Evolutionary conservation across 2,113 vertebrate genomes (phyloP), one percentile per base, ranked within the genome.

Genomic region (Lasiurus borealis): DNA sequence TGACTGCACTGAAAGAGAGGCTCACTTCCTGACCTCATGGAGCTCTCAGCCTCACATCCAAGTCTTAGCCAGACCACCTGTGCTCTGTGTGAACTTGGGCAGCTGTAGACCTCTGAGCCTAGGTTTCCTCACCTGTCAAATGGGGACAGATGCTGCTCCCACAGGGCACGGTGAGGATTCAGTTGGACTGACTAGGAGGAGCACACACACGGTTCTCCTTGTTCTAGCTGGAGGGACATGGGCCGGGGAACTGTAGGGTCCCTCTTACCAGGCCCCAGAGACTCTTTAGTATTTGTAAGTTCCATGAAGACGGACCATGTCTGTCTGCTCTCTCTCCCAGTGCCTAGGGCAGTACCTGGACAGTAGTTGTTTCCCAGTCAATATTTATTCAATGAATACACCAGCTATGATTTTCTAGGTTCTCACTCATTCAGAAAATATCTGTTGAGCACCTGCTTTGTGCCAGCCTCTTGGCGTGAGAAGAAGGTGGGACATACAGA

Each of bases 1-100:
- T 50, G 11, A 21, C 52, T 73, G 25, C 9, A 9, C 13, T 6
- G 19, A 77, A 9, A 46, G 52, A 59, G 2, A 54, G 66, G 34
- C 29, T 31, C 0, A 1, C 36, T n/a, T 23, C 25, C 72, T 68
- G 62, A 21, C 3, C 15, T 9, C 0, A 0, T 6, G 21, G 8
- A 83, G 40, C 31, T 44, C 14, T 18, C 16, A 40, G 71, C 76
- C 59, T 80, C 23, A 16, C 16, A 34, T 40, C 6, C 8, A 54
- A 40, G 29, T 62, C 54, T 25, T 19, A 36, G 50, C 71, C 5
- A 1, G 5, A 8, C 15, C n/a, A 5, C 9, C 27, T 8, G 34
- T 16, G 31, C 12, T 29, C 48, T 1, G 0, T 9, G 48, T n/a
- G 44, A 75, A 52, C 57, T 29, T 6, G 72, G 82, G n/a, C 76